Conservation (phyloP, 2,797 vertebrate genomes). For the Neostethus bicornis region DNA sequence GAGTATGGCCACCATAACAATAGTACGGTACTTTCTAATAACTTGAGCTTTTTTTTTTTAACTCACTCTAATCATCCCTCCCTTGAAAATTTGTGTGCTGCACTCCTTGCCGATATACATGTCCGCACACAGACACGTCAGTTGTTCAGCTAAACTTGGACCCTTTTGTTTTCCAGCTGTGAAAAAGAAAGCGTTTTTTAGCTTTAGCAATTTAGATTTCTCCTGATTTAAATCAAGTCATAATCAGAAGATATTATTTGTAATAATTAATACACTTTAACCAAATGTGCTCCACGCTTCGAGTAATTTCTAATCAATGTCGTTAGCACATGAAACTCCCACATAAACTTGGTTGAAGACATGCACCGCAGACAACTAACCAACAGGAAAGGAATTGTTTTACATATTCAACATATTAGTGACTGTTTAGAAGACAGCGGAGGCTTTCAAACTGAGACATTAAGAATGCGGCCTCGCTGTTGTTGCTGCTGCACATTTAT, state of each 20-base stretch:
- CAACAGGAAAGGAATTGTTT: conserved; percentile 38
- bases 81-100: too few species aligned
- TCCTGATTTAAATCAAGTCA: conserved; percentile 8
- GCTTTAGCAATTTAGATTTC: background rate
- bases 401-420: conserved; percentile 58
- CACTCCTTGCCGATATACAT: too few species aligned
- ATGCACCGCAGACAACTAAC: conserved; percentile 21
- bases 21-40: too few species aligned
- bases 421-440: conserved; percentile 47
- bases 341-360: conserved; percentile 27
- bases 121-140: too few species aligned
- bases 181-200: background rate
- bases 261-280: conserved; percentile 23
- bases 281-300: conserved; percentile 2
- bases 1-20: too few species aligned
- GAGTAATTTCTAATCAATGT: conserved; percentile 30
- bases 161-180: background rate
- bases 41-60: too few species aligned
- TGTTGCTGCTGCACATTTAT: conserved; percentile 51
- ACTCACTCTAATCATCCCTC: too few species aligned
- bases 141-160: too few species aligned
- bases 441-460: conserved; percentile 52
- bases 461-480: conserved; percentile 36
- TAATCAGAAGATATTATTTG: conserved; percentile 18
- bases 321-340: conserved; percentile 41